Evolutionary conservation across 2,113 vertebrate species (phyloP), one percentile per base, ranked within the genome.

Genomic region (Thalassarche chlororhynchos): DNA sequence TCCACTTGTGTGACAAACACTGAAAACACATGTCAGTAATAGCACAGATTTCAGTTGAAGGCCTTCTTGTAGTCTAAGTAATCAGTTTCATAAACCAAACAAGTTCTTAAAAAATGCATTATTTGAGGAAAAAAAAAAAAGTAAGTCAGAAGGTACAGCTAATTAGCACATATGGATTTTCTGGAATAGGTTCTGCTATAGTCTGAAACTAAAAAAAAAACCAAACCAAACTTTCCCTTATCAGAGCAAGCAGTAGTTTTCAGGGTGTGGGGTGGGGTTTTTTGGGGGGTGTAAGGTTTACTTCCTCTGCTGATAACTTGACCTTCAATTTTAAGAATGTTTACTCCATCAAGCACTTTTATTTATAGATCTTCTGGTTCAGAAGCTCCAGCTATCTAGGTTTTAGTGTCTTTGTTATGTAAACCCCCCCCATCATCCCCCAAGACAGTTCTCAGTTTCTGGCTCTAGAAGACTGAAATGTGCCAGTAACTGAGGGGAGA

Each of bases 11-110:
- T 11, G 19, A 82, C 44, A 38, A 85, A 70, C 12, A n/a, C 29
- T 29, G 12, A 58, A 23, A 40, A 31, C 8, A 42, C 3, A 0
- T 0, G 1, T 3, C 46, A 38, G 1, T 14, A 19, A 17, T 1
- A 66, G 8, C 28, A 66, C 6, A 60, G 12, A 40, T 1, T 10
- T 1, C 44, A 55, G 42, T 0, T 24, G 21, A 90, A 84, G 44
- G n/a, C 13, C 44, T 46, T 40, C 2, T 2, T 32, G 3, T 9
- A 40, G 31, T 5, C 3, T 6, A 52, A 34, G 26, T 8, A 10
- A 66, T 19, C 17, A 18, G 24, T 40, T 82, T 40, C 12, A 5
- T 32, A 62, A 61, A 13, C 28, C 42, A 49, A 82, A 34, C 11
- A 87, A 36, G 2, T 28, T 81, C 14, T 55, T 55, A 52, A 3